Base-by-base conservation (phyloP, 2,113 vertebrate genomes). In the Indicator maculatus region DNA sequence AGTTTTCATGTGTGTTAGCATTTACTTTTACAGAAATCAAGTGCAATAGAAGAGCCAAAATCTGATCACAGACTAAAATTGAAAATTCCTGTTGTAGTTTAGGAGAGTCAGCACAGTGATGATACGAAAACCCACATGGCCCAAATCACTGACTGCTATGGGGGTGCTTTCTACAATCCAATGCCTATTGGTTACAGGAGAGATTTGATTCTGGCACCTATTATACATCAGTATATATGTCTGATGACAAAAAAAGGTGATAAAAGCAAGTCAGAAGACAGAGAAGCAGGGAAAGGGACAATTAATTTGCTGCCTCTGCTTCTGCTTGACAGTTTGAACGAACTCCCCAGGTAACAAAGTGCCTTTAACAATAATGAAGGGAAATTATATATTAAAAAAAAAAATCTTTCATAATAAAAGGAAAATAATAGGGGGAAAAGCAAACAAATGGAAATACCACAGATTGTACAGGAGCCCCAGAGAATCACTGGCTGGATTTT, bases 401-500 rank as follows among this genome's bases (percentile, higher is more conserved):
- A 41, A 71, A 11, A 8, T 12, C 19, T 71, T 67, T 52, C 59
- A 45, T 78, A 79, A 81, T 36, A 45, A 73, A 66, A 65, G n/a
- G 28, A 80, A 84, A 92, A 90, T 1, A 76, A 63, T 44, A 77
- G 83, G 53, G 31, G 28, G 69, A 84, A 76, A 26, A 5, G 18
- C 8, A 66, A 56, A 41, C 27, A 14, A 63, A 9, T 52, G 8
- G 55, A 53, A 33, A 76, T 59, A 41, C 7, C 23, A 20, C 44
- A 86, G 85, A 67, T 44, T 79, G 74, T 38, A 56, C 7, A 63
- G 59, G 53, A 92, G 50, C 73, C 72, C 89, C 55, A 70, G 87
- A 92, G 79, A 74, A 69, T 92, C 71, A 15, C 80, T 74, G 89
- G 56, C 95, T 96, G 95, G 89, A 92, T 79, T 96, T 80, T 33